Percentiles rank a stretch among this genome's conserved stretches.
Evolutionary conservation across 2,113 vertebrate genomes (phyloP).

Genomic region (Laterallus jamaicensis): DNA sequence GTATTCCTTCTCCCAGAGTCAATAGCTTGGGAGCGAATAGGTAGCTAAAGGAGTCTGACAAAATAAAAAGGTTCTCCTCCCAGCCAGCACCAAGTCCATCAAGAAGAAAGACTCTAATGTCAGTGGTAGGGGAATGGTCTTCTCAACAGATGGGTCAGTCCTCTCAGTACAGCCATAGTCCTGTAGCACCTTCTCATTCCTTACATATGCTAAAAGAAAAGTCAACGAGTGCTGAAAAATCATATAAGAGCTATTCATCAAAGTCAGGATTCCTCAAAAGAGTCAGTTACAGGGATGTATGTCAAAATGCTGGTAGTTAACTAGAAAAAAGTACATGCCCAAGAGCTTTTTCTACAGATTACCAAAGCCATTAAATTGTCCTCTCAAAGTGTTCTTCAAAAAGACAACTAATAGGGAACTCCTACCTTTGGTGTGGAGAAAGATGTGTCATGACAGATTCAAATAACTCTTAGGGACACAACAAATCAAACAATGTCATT

Average conservation of each 20-base stretch:
- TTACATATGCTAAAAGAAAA: neutral
- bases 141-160: neutral
- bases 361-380: neutral
- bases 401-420: neutral
- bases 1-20: neutral
- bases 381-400: neutral
- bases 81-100: neutral
- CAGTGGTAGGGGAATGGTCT: neutral
- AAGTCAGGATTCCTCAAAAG: neutral
- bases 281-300: neutral
- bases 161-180: neutral
- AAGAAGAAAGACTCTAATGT: neutral
- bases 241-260: neutral
- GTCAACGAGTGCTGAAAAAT: neutral
- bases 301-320: neutral
- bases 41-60: neutral
- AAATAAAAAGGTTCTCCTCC: neutral
- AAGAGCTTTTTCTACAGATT: neutral
- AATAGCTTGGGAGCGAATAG: neutral
- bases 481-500: constrained; percentile 44
- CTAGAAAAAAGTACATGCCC: neutral
- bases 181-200: neutral
- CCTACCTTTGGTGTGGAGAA: neutral
- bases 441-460: neutral
- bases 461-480: constrained; percentile 20